Evolutionary conservation across 2,888 invertebrate genomes (phyloP).

Genomic region (Deilephila elpenor): DNA sequence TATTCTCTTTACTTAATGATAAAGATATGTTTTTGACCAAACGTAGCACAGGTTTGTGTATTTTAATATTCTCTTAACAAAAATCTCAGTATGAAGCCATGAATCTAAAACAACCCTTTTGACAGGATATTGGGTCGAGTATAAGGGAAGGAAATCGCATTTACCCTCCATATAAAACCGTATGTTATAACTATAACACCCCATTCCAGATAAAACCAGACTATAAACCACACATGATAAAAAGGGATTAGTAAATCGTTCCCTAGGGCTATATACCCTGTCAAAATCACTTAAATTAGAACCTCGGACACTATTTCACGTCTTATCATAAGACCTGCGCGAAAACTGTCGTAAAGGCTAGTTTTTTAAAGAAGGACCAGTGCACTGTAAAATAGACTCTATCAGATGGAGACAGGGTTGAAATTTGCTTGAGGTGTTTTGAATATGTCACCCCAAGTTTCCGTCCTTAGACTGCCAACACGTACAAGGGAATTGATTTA

Average conservation of each 20-base stretch:
- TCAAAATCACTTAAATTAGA: conserved; percentile 70
- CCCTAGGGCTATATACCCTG: conserved; percentile 56
- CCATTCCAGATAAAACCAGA: conserved; percentile 1
- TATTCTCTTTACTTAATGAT: too few relatives aligned
- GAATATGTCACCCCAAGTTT: conserved; percentile 30
- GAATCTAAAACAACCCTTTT: background rate
- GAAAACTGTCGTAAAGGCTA: conserved; percentile 28
- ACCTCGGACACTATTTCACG: conserved; percentile 64
- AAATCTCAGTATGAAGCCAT: too few relatives aligned
- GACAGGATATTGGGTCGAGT: background rate
- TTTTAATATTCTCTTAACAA: too few relatives aligned
- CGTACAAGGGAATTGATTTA: conserved; percentile 63
- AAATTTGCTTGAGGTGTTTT: conserved; percentile 27
- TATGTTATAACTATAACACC: conserved; percentile 8
- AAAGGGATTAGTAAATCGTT: conserved; percentile 54
- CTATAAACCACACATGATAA: conserved; percentile 51
- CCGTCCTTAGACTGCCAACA: conserved; percentile 25
- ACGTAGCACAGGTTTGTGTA: too few relatives aligned
- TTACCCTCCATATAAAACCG: background rate
- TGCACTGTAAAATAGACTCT: conserved; percentile 34
- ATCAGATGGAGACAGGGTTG: background rate
- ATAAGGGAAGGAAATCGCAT: background rate
- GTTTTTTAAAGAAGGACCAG: conserved; percentile 15
- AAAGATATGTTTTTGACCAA: too few relatives aligned
- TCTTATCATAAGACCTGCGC: conserved; percentile 57